These are phyloP conservation scores for Eonycteris spelaea DNA, from an alignment of 2,113 vertebrate species.

Conservation along the genomic window DNA sequence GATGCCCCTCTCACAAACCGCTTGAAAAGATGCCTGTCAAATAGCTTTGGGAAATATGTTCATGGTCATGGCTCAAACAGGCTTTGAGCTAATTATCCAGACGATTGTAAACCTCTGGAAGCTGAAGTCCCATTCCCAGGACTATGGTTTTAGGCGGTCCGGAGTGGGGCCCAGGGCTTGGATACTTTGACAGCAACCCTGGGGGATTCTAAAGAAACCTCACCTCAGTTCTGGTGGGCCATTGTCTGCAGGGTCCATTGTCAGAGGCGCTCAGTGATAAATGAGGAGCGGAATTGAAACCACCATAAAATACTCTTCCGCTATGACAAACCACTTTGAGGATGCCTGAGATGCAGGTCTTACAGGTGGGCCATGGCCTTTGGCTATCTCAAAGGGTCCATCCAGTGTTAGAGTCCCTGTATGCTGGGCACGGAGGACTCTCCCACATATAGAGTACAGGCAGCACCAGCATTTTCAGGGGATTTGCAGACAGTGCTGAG, in stretches of 20 bases:
- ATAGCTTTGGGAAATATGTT: neutral
- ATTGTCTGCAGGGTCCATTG: neutral
- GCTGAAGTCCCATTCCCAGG: neutral
- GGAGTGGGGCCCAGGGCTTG: neutral
- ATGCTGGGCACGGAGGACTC: too few relatives aligned
- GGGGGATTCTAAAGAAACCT: neutral
- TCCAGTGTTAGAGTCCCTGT: neutral
- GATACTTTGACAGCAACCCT: neutral
- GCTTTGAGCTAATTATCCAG: neutral
- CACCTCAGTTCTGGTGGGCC: neutral
- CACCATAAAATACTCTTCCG: rapidly evolving
- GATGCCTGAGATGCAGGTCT: neutral
- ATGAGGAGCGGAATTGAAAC: neutral
- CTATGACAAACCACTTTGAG: neutral
- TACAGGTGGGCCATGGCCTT: neutral
- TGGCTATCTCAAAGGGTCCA: neutral
- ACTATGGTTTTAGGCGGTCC: neutral
- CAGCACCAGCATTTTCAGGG: neutral
- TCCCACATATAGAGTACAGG: neutral
- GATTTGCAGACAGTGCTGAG: neutral
- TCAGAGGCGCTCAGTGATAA: neutral
- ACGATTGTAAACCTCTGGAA: neutral
- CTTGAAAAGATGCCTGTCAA: neutral
- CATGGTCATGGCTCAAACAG: neutral
- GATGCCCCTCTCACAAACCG: neutral